Conservation (phyloP, 2,888 invertebrate species). For the Ornithoptera priamus region DNA sequence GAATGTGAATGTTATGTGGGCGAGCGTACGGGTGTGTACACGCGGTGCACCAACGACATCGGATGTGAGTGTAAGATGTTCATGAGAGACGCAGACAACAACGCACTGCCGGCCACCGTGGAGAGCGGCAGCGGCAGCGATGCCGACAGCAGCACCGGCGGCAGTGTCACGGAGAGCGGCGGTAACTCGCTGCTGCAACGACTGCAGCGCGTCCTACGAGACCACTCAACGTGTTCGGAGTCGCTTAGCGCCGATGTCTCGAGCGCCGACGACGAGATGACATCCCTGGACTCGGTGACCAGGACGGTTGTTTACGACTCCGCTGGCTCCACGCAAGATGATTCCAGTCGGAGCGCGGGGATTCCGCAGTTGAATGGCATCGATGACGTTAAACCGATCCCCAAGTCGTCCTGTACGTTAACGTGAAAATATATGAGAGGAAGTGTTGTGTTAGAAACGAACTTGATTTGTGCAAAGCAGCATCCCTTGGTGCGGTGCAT, state of each 20-base stretch:
- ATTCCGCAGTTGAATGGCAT: constrained; percentile 24
- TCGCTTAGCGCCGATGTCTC: constrained; percentile 9
- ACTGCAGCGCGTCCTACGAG: constrained; percentile 4
- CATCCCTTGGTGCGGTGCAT: too few relatives aligned
- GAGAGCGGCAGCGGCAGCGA: neutral
- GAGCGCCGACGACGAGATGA: constrained; percentile 33
- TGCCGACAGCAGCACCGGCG: neutral
- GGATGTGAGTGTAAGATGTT: neutral
- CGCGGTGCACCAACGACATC: neutral
- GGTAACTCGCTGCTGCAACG: neutral
- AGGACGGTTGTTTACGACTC: constrained; percentile 45
- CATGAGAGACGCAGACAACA: neutral
- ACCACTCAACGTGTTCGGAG: constrained; percentile 12
- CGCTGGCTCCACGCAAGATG: constrained; percentile 27
- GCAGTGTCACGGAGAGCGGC: constrained; percentile 3
- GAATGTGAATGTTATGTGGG: neutral
- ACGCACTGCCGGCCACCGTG: neutral
- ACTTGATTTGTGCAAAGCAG: too few relatives aligned
- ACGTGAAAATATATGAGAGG: neutral
- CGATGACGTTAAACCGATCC: constrained; percentile 14
- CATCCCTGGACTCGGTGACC: constrained; percentile 40
- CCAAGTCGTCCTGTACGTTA: constrained; percentile 16
- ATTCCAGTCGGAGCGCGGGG: constrained; percentile 19
- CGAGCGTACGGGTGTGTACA: neutral
- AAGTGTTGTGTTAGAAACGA: too few relatives aligned